These are phyloP conservation scores for Diglossa cyanea DNA, from an alignment of 2,797 vertebrate species.

Conservation along the genomic window DNA sequence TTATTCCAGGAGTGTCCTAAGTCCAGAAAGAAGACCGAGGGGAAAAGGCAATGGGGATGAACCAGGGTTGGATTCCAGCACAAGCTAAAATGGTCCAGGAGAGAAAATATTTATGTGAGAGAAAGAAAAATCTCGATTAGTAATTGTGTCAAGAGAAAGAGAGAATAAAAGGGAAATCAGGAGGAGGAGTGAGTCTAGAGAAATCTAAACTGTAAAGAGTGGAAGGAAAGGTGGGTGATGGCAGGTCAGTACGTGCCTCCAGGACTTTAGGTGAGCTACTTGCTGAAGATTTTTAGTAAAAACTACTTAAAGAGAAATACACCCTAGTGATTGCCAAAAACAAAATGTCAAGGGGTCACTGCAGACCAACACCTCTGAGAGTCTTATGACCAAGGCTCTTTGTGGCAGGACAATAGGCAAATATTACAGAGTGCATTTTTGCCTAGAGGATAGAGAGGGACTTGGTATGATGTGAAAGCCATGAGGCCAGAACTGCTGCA, in stretches of 20 bases:
- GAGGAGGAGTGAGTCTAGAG: neutral
- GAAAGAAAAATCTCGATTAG: neutral
- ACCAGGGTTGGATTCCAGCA: neutral
- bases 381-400: neutral
- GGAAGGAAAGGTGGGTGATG: neutral
- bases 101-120: neutral
- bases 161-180: neutral
- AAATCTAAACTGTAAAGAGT: neutral
- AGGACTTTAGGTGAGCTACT: neutral
- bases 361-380: neutral
- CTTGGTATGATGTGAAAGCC: neutral
- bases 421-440: neutral
- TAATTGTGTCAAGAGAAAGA: neutral
- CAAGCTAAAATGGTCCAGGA: neutral
- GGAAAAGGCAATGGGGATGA: neutral
- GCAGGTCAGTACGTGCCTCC: neutral
- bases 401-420: neutral
- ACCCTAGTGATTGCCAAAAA: neutral
- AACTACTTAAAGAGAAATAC: neutral
- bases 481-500: neutral
- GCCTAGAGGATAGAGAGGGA: neutral
- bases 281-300: neutral
- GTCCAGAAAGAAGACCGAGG: neutral
- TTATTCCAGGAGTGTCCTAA: neutral
- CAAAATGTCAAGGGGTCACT: neutral